Conservation (phyloP, 53 echinoderm and acorn worm genomes). For the Echinarachnius parma region DNA sequence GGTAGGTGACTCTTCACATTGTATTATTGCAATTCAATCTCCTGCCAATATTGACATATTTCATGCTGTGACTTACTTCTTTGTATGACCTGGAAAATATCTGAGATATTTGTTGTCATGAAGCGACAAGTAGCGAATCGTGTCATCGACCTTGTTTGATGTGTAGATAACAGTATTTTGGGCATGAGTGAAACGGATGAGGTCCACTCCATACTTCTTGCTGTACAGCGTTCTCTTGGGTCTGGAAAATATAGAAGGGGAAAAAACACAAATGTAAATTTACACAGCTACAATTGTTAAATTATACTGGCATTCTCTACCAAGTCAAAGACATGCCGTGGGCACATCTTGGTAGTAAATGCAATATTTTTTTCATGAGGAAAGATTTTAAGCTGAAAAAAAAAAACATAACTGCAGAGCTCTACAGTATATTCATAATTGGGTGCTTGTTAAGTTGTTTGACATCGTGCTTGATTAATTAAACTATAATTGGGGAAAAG, state of each 20-base stretch:
- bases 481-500: too few species aligned
- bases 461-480: too few species aligned
- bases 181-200: slow-evolving; percentile 97
- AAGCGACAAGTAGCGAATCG: slow-evolving; percentile 86
- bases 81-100: slow-evolving; percentile 98
- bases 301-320: neutral
- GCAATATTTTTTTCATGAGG: neutral
- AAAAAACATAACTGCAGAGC: too few species aligned
- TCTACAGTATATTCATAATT: too few species aligned
- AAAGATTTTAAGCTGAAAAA: too few species aligned
- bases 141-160: slow-evolving; percentile 97
- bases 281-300: neutral
- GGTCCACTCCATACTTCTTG: slow-evolving; percentile 98
- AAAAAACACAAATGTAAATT: neutral
- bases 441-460: too few species aligned
- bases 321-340: too few species aligned
- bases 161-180: slow-evolving; percentile 97
- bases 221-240: slow-evolving; percentile 97
- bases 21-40: too few species aligned
- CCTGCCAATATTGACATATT: too few species aligned
- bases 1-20: too few species aligned
- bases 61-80: slow-evolving; percentile 99
- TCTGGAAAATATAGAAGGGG: slow-evolving; percentile 43
- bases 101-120: slow-evolving; percentile 98
- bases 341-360: neutral